Percentiles rank a stretch among this genome's conserved stretches.
These are phyloP conservation scores for Plusia festucae DNA, from an alignment of 2,888 invertebrate genomes.

Conservation along the genomic window DNA sequence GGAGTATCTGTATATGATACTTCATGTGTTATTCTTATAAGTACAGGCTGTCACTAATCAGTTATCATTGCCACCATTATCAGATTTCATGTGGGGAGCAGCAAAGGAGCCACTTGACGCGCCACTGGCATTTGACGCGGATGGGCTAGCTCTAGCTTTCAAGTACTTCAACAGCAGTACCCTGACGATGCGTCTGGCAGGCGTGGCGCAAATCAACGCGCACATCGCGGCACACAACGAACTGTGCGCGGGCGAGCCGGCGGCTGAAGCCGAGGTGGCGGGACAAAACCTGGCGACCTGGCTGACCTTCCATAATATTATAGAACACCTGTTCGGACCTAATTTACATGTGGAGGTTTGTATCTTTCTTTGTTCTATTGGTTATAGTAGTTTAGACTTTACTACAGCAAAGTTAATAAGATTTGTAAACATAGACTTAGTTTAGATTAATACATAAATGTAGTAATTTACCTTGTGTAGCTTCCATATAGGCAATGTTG, in stretches of 20 bases:
- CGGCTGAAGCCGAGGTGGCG: conserved; percentile 95
- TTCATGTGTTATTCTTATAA: not conserved
- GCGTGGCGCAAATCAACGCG: conserved; percentile 98
- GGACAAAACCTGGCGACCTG: conserved; percentile 96
- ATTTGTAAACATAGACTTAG: too few relatives aligned
- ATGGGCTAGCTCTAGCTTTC: conserved; percentile 97
- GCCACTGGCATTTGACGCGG: conserved; percentile 95
- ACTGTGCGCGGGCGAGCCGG: conserved; percentile 95
- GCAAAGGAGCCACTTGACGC: conserved; percentile 97
- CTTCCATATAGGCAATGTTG: too few relatives aligned
- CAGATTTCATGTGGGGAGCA: conserved; percentile 98
- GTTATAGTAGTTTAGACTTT: too few relatives aligned
- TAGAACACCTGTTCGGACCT: conserved; percentile 98
- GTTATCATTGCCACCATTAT: conserved; percentile 2
- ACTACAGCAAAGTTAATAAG: too few relatives aligned
- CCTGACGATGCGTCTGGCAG: conserved; percentile 97
- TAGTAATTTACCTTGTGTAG: too few relatives aligned
- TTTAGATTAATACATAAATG: too few relatives aligned
- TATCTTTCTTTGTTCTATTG: conserved; percentile 9
- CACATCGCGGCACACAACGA: conserved; percentile 98
- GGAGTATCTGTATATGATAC: not conserved
- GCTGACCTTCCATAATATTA: conserved; percentile 96
- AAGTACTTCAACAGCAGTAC: conserved; percentile 99
- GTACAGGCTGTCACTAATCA: too few relatives aligned
- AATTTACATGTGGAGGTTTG: conserved; percentile 97